Base-by-base conservation (phyloP, 2,888 invertebrate species). In the Drosophila paranaensis region DNA sequence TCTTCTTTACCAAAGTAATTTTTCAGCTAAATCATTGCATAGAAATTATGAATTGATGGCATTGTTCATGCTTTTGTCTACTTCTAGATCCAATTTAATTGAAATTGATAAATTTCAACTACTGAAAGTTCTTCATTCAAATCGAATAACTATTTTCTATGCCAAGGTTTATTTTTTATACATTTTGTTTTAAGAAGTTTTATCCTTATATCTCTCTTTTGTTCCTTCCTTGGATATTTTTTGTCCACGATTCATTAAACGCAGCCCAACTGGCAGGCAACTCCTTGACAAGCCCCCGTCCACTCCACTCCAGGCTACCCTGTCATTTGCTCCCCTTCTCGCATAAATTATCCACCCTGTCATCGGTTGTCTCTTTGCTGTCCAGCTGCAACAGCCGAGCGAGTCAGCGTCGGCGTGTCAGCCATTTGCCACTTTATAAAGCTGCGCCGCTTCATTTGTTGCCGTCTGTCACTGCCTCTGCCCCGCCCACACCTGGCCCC, bases 291-390 rank as follows among this genome's bases (percentile, higher is more conserved):
- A 11, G 11, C n/a, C 6, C 43, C 6, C 53, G 27, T 30, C 37
- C 1, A 45, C 14, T 20, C 20, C 20, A 20, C 20, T 20, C 10
- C 20, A 45, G 2, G 25, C 45, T 14, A 40, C 13, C 16, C 40
- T 33, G 82, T 82, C 83, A 77, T 69, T 39, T n/a, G 30, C 25
- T 39, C 54, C 48, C 16, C 66, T 11, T 50, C 58, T 45, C 54
- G 79, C 73, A 81, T 81, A 84, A 84, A 82, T 81, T 81, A 84
- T 84, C 57, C 71, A 66, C 71, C 65, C 77, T 80, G 82, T 82
- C 86, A 82, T 71, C 85, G 64, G 56, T 54, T 85, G 77, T 74
- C 74, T 73, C 66, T 53, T 60, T 60, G 60, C 73, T 60, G 39
- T 53, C 46, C 57, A 56, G 73, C 53, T 56, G 50, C 48, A 61